Evolutionary conservation across 2,113 vertebrate genomes (phyloP).

Genomic region (Coptodon rendalli): DNA sequence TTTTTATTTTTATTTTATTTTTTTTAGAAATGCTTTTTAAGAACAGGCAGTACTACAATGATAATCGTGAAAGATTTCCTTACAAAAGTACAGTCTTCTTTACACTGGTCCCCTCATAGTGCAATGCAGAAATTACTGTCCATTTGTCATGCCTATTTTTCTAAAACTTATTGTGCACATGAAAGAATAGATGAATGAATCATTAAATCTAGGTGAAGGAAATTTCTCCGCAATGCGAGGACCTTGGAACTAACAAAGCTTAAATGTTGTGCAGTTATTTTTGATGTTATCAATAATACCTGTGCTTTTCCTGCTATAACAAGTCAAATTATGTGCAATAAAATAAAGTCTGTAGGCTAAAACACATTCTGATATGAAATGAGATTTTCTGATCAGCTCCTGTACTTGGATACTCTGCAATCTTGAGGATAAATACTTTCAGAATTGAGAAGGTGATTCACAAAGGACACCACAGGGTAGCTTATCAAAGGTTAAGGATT

Average conservation of each 20-base stretch:
- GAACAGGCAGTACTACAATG: neutral
- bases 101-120: neutral
- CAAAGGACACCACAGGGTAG: constrained; percentile 17
- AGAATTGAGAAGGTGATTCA: neutral
- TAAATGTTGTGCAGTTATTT: neutral
- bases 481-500: constrained; percentile 8
- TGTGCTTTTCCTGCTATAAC: neutral
- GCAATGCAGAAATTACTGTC: neutral
- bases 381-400: neutral
- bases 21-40: neutral
- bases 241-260: neutral
- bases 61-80: neutral
- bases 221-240: neutral
- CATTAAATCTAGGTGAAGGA: neutral
- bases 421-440: neutral
- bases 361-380: neutral
- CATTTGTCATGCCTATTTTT: neutral
- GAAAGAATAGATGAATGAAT: neutral
- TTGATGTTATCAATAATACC: neutral
- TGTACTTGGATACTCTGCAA: neutral
- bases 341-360: neutral
- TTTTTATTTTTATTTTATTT: accelerated
- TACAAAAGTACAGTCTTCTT: neutral
- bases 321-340: neutral
- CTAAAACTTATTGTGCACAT: neutral